Percentiles rank a stretch among this genome's conserved stretches.
These are phyloP conservation scores for Osedax fenrisi DNA, from an alignment of 2,888 invertebrate genomes.

Conservation along the genomic window DNA sequence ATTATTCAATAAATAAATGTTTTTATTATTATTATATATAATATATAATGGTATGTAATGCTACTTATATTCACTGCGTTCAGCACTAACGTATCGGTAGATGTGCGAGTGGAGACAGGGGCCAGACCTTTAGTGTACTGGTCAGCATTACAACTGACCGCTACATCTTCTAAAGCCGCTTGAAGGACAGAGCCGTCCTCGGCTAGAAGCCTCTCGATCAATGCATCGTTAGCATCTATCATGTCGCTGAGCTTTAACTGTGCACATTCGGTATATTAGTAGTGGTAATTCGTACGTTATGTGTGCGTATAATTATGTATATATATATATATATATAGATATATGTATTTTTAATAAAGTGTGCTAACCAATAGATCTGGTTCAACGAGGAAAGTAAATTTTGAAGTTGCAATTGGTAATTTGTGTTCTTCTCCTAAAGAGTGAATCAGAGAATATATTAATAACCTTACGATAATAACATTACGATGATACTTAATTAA, in stretches of 20 bases:
- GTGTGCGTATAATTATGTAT: too few relatives aligned
- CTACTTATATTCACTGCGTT: too few relatives aligned
- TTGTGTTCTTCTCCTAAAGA: background rate
- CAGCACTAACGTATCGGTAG: background rate
- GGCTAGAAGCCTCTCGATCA: background rate
- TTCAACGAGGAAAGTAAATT: slow-evolving; percentile 30
- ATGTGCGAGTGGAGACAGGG: background rate
- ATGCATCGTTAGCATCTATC: background rate
- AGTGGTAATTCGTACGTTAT: too few relatives aligned
- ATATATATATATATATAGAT: too few relatives aligned
- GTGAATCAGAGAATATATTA: background rate
- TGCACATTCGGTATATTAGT: too few relatives aligned
- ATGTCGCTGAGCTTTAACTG: background rate
- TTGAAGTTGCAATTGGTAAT: slow-evolving; percentile 28
- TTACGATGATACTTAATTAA: too few relatives aligned
- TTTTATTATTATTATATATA: background rate
- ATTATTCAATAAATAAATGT: background rate
- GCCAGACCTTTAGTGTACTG: background rate
- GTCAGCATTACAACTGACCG: background rate
- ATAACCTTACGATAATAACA: too few relatives aligned
- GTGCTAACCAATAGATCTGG: slow-evolving; percentile 26
- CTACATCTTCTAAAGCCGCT: background rate
- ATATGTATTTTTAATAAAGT: too few relatives aligned
- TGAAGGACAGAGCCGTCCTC: background rate
- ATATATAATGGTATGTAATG: too few relatives aligned